These are phyloP conservation scores for Lobophora halterata DNA, from an alignment of 2,888 invertebrate species.

Conservation along the genomic window DNA sequence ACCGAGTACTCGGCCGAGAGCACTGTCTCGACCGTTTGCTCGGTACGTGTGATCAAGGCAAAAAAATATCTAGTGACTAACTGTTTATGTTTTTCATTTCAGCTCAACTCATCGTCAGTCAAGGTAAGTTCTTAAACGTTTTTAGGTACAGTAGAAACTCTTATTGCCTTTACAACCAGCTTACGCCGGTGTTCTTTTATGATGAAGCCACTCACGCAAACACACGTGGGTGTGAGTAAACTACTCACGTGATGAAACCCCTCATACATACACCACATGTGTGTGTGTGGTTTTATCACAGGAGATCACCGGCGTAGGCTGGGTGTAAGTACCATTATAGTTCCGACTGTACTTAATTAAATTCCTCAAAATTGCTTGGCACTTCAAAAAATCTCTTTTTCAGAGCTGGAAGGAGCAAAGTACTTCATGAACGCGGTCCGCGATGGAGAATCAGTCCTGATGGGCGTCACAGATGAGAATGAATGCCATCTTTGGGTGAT, in stretches of 20 bases:
- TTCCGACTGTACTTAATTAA: too few species aligned
- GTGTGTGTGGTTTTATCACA: too few species aligned
- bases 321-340: too few species aligned
- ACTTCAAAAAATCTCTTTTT: constrained; percentile 12
- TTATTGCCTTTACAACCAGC: constrained; percentile 6
- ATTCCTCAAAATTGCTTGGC: not conserved
- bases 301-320: too few species aligned
- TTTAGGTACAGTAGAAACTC: constrained; percentile 21
- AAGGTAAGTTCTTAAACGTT: too few species aligned
- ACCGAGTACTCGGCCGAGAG: too few species aligned
- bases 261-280: too few species aligned
- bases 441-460: constrained; percentile 98
- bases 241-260: too few species aligned
- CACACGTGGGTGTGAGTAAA: too few species aligned
- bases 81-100: constrained; percentile 51
- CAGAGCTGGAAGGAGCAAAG: constrained; percentile 95
- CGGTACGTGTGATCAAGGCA: too few species aligned
- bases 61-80: constrained; percentile 7
- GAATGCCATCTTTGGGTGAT: constrained; percentile 99
- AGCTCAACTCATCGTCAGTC: constrained; percentile 96
- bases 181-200: constrained; percentile 32
- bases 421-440: constrained; percentile 99
- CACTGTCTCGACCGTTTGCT: too few species aligned
- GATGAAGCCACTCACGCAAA: too few species aligned
- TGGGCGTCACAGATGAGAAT: constrained; percentile 97